phyloP scores from a whole-genome alignment of 1,140 invertebrate genomes.

The Gonioctena quinquepunctata region DNA sequence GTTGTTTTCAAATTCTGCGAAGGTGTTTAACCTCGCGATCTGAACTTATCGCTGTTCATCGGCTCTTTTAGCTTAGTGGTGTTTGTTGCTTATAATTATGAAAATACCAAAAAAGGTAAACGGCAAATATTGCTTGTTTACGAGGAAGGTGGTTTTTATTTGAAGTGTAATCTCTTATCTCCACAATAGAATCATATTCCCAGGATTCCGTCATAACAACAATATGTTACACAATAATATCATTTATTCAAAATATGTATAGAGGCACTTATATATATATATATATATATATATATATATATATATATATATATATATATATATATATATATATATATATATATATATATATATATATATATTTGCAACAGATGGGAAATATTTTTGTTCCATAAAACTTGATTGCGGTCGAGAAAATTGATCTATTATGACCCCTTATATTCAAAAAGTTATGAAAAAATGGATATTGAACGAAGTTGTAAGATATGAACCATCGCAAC shows the following conservation, averaged over 20 bases:
- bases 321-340: too few relatives aligned
- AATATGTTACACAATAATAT: neutral
- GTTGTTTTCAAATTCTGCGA: slow-evolving; percentile 16
- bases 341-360: too few relatives aligned
- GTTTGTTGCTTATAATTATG: neutral
- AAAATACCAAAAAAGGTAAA: neutral
- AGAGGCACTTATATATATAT: too few relatives aligned
- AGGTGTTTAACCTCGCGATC: slow-evolving; percentile 7
- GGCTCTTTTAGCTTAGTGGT: neutral
- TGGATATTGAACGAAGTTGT: too few relatives aligned
- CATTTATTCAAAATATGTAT: neutral
- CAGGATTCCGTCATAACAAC: neutral
- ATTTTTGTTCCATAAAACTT: too few relatives aligned
- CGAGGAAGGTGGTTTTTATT: neutral
- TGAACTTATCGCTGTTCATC: slow-evolving; percentile 2
- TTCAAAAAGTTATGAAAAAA: too few relatives aligned
- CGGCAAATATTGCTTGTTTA: neutral
- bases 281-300: too few relatives aligned
- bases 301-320: too few relatives aligned
- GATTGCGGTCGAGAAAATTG: too few relatives aligned
- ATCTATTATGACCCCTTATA: too few relatives aligned
- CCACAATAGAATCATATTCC: neutral
- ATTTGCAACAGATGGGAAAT: too few relatives aligned
- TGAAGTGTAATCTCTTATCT: neutral
- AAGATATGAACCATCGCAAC: too few relatives aligned